Conservation (phyloP, 1,140 invertebrate genomes). For the Cotesia glomerata region DNA sequence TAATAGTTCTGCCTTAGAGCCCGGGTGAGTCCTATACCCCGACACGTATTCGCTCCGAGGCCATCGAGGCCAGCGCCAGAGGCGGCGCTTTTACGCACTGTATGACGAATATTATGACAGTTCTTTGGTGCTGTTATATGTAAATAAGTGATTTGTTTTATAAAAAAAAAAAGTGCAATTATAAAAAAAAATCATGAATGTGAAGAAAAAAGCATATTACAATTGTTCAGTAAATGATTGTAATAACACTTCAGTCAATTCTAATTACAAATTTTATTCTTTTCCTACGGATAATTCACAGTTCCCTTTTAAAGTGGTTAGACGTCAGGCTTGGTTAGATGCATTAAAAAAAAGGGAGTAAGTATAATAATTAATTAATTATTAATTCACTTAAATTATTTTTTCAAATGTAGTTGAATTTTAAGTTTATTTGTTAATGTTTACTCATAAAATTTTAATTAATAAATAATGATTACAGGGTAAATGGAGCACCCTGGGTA, state of each 20-base stretch:
- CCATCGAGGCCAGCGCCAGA: not conserved
- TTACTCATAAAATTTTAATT: not conserved
- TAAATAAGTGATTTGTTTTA: not conserved
- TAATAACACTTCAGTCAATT: not conserved
- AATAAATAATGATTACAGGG: not conserved
- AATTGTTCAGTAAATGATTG: not conserved
- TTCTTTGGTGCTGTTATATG: not conserved
- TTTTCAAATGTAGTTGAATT: not conserved
- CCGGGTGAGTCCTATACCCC: too few species aligned
- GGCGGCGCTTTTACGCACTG: not conserved
- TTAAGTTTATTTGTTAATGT: not conserved
- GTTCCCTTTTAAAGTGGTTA: not conserved
- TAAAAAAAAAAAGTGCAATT: not conserved
- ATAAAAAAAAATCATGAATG: not conserved
- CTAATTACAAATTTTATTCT: not conserved
- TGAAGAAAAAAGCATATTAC: not conserved
- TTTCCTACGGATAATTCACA: not conserved
- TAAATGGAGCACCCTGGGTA: not conserved
- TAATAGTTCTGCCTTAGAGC: too few species aligned
- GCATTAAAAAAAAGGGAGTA: not conserved
- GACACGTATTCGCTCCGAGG: conserved; percentile 6
- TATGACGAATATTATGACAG: not conserved
- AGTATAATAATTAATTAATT: not conserved
- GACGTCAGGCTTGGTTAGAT: not conserved
- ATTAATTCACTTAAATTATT: not conserved